Evolutionary conservation across 2,113 vertebrate species (phyloP), one percentile per base, ranked within the genome.

Genomic region (Podiceps cristatus): DNA sequence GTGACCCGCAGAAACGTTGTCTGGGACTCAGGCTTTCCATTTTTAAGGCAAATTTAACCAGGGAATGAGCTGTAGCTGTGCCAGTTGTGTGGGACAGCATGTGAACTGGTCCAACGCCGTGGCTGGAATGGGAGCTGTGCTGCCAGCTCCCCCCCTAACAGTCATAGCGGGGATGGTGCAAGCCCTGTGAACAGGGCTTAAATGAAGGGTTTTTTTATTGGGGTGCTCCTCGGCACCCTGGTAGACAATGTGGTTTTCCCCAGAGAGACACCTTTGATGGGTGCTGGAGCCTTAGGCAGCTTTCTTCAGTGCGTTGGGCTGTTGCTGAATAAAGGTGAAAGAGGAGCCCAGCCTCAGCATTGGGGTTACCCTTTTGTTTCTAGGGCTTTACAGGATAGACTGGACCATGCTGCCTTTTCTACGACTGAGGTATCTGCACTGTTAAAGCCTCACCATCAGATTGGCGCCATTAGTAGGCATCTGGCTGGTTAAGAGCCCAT

Each of bases 71-170:
- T 80, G 8, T 13, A 40, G 13, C 45, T 60, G 35, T 71, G 44
- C 45, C 68, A 75, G 3, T 49, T 47, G 23, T 27, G 44, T 45
- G 42, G 77, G 66, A 47, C 42, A 22, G 18, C 1, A 27, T 29
- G 35, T 42, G 74, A 77, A 40, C 49, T 0, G 2, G 56, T 40
- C 29, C 0, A 1, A 27, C 42, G 29, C 29, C 2, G 0, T 5
- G 25, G 8, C 63, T 72, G 81, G 77, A 78, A 55, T 18, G n/a
- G 59, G 67, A 77, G 42, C 62, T 69, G 47, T 73, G 47, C 86
- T 89, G 82, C 52, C 63, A 79, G 59, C 37, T 88, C 18, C 29
- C 13, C 16, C 22, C 8, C 2, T 60, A 56, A 13, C 24, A 4
- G 3, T 52, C 63, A 28, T 40, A 49, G 15, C 67, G 40, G 40